A percentile compares a stretch with the other conserved stretches of the same genome.
Conservation (phyloP, 2,113 vertebrate species). For the Calyptommatus sinebrachiatus region DNA sequence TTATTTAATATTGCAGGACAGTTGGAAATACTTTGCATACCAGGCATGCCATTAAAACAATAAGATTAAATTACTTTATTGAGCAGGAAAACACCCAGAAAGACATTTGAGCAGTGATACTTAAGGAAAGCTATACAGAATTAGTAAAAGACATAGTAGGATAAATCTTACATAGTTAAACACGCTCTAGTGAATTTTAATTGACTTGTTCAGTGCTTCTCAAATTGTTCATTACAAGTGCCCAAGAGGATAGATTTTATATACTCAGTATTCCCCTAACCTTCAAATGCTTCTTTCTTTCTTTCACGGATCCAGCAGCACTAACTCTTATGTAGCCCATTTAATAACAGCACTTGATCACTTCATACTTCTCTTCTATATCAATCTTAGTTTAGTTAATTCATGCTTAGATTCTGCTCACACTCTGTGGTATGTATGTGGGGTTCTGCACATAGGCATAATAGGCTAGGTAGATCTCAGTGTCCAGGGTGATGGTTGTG, state of each 20-base stretch:
- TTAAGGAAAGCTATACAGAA: neutral
- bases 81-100: neutral
- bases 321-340: too few relatives aligned
- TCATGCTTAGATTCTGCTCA: too few relatives aligned
- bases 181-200: neutral
- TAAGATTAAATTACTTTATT: neutral
- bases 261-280: neutral
- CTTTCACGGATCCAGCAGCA: neutral
- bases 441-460: too few relatives aligned
- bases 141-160: conserved; percentile 21
- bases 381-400: neutral
- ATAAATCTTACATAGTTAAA: neutral
- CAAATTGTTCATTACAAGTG: neutral
- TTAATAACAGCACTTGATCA: neutral
- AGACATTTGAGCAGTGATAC: neutral
- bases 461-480: too few relatives aligned
- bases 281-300: neutral
- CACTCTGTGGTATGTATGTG: too few relatives aligned
- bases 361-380: neutral
- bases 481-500: too few relatives aligned
- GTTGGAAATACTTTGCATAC: conserved; percentile 35
- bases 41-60: conserved; percentile 10
- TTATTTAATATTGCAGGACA: neutral
- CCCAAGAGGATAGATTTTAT: neutral
- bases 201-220: neutral